Evolutionary conservation across 2,113 vertebrate genomes (phyloP).

Genomic region (Bambusicola thoracicus): DNA sequence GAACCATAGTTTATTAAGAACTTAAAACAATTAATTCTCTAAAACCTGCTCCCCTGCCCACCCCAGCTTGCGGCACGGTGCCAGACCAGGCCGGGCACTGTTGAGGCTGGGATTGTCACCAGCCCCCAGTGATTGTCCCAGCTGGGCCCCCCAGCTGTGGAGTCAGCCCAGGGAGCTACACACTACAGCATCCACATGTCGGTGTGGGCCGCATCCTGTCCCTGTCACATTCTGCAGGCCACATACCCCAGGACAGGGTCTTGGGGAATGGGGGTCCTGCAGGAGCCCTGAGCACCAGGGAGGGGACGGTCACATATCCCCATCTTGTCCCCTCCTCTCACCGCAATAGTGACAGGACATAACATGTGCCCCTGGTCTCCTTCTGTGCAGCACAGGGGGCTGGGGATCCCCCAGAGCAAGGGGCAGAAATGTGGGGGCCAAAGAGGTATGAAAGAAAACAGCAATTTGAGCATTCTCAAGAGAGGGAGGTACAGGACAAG

Average conservation of each 20-base stretch:
- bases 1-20: slow-evolving; percentile 31
- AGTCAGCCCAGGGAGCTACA: neutral
- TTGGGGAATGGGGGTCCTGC: neutral
- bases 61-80: neutral
- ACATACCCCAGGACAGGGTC: neutral
- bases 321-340: neutral
- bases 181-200: neutral
- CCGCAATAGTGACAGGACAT: neutral
- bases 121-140: neutral
- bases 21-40: neutral
- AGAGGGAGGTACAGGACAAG: neutral
- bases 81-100: slow-evolving; percentile 20
- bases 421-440: neutral
- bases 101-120: slow-evolving; percentile 16
- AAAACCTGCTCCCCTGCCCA: neutral
- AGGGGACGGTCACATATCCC: neutral
- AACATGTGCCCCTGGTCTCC: neutral
- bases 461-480: neutral
- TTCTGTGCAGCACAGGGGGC: neutral
- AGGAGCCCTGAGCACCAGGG: neutral
- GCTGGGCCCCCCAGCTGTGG: neutral
- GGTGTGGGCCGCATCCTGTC: neutral
- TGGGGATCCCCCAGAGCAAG: neutral
- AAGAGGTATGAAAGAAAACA: slow-evolving; percentile 45
- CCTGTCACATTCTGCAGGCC: neutral